phyloP scores from a whole-genome alignment of 2,113 vertebrate genomes.

The Osmerus eperlanus region DNA sequence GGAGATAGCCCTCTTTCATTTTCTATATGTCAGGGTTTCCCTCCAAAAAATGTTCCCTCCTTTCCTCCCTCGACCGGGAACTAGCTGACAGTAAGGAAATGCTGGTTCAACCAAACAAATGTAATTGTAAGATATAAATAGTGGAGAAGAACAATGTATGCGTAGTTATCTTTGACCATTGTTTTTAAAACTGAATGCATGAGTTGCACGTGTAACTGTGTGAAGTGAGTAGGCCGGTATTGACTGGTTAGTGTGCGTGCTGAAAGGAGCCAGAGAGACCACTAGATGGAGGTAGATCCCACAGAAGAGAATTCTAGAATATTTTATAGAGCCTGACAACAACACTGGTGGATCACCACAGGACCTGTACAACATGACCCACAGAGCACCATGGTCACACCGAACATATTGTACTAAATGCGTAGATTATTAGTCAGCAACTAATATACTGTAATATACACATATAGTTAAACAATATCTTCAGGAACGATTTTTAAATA shows the following conservation, averaged over 20 bases:
- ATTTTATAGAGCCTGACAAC: no score
- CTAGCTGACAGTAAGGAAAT: slow-evolving; percentile 21
- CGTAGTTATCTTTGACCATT: neutral
- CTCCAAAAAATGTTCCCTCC: slow-evolving; percentile 47
- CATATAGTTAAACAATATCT: no score
- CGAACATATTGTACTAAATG: no score
- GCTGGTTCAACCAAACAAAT: neutral
- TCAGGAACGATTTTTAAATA: no score
- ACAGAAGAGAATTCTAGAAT: slow-evolving; percentile 59
- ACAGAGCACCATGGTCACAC: no score
- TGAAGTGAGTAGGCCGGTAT: slow-evolving; percentile 15
- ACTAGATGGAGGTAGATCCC: slow-evolving; percentile 81
- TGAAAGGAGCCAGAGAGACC: slow-evolving; percentile 59
- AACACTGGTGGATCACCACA: no score
- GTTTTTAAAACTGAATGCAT: neutral
- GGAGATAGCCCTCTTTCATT: slow-evolving; percentile 59
- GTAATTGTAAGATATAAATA: neutral
- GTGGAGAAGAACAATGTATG: neutral
- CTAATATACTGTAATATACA: no score
- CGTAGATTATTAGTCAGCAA: no score
- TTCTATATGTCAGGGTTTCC: slow-evolving; percentile 49
- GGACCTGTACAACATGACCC: no score
- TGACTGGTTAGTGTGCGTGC: slow-evolving; percentile 5
- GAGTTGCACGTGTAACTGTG: neutral
- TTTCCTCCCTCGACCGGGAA: slow-evolving; percentile 34